These are phyloP conservation scores for Stenoptilia bipunctidactyla DNA, from an alignment of 2,888 invertebrate species.

Conservation along the genomic window DNA sequence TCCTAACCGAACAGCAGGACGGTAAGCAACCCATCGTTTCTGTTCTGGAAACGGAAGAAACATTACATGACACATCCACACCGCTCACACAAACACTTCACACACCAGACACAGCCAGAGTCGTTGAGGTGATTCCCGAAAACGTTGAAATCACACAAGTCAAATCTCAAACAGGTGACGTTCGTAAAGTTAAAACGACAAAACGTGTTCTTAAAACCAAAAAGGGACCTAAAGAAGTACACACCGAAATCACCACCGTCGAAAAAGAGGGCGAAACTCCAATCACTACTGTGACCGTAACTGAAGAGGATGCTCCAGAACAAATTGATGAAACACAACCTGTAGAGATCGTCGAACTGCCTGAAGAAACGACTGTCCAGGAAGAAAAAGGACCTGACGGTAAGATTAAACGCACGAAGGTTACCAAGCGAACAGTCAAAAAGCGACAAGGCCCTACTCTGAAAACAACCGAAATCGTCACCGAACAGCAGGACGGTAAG, in stretches of 20 bases:
- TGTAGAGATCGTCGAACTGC: constrained; percentile 3
- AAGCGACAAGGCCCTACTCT: neutral
- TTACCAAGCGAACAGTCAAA: neutral
- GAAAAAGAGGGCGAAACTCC: constrained; percentile 18
- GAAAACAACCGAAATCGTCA: neutral
- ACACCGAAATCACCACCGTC: constrained; percentile 18
- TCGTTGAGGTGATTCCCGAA: constrained; percentile 25
- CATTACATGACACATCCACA: constrained; percentile 21
- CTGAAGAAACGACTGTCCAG: constrained; percentile 11
- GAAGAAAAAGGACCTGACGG: neutral
- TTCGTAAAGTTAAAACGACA: constrained; percentile 14
- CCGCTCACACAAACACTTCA: constrained; percentile 19
- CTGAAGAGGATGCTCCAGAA: constrained; percentile 13
- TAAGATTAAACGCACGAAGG: neutral
- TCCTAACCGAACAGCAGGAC: constrained; percentile 7
- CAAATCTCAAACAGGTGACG: constrained; percentile 11
- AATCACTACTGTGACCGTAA: constrained; percentile 13
- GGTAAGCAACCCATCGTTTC: constrained; percentile 30
- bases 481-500: neutral
- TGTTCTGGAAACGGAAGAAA: constrained; percentile 29
- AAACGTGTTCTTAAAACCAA: constrained; percentile 21
- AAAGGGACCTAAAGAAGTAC: constrained; percentile 11
- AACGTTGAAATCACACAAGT: constrained; percentile 19
- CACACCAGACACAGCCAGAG: constrained; percentile 20
- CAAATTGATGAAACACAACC: constrained; percentile 17